These are phyloP conservation scores for Tenthredo livida DNA, from an alignment of 2,888 invertebrate species.

Conservation along the genomic window DNA sequence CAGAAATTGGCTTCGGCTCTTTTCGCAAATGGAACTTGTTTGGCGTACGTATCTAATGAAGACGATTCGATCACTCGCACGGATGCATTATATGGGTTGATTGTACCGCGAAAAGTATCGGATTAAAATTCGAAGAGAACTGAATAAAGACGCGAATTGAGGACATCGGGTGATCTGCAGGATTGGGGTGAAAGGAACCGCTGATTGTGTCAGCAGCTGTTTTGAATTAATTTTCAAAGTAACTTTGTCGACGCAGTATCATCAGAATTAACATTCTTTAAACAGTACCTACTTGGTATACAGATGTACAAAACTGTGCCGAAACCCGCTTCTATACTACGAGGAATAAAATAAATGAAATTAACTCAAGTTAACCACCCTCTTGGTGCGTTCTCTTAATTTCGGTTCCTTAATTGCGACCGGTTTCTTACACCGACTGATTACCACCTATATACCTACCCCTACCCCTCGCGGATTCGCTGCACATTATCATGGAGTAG, in stretches of 20 bases:
- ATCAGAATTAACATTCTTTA: not conserved
- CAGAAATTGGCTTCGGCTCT: not conserved
- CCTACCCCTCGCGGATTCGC: not conserved
- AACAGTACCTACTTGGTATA: not conserved
- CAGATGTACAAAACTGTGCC: not conserved
- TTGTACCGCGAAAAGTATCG: not conserved
- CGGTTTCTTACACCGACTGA: not conserved
- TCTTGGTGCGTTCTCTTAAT: slow-evolving; percentile 16
- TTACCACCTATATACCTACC: not conserved
- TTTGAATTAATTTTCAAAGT: not conserved
- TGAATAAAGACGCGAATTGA: not conserved
- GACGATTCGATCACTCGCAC: not conserved
- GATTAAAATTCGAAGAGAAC: not conserved
- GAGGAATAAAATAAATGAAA: not conserved
- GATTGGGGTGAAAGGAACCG: not conserved
- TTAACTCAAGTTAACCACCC: slow-evolving; percentile 15
- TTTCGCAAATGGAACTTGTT: not conserved
- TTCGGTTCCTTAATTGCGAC: slow-evolving; percentile 27
- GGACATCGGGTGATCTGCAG: not conserved
- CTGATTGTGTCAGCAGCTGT: slow-evolving; percentile 1
- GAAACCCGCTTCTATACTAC: not conserved
- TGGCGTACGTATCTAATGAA: not conserved
- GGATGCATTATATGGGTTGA: not conserved
- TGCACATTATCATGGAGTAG: not conserved
- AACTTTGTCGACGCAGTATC: not conserved